Evolutionary conservation across 2,797 vertebrate species (phyloP).

Genomic region (Galaxias olidus): DNA sequence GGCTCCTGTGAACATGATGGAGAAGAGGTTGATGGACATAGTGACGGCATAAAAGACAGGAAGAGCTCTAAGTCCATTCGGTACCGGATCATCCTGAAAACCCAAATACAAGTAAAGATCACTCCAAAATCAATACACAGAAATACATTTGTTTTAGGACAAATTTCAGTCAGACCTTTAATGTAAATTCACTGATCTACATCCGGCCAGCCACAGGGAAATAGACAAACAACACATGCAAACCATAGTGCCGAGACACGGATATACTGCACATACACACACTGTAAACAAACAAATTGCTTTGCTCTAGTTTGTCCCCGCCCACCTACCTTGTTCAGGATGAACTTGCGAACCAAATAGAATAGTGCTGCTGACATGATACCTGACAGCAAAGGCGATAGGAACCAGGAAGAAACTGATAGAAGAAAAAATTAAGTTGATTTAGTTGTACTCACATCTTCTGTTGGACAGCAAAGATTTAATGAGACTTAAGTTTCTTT

Average conservation of each 20-base stretch:
- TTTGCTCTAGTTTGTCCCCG: background rate
- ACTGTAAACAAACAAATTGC: too few species aligned
- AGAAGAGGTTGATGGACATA: constrained; percentile 92
- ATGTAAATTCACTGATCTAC: too few species aligned
- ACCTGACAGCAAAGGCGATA: constrained; percentile 93
- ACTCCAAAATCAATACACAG: background rate
- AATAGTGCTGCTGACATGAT: constrained; percentile 93
- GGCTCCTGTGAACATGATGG: constrained; percentile 92
- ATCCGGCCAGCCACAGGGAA: too few species aligned
- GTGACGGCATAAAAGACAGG: constrained; percentile 93
- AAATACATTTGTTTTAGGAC: too few species aligned
- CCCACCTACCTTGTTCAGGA: constrained; percentile 86
- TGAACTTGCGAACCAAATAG: constrained; percentile 86
- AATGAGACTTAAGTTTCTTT: background rate
- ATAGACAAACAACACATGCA: too few species aligned
- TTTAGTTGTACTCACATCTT: too few species aligned
- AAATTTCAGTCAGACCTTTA: too few species aligned
- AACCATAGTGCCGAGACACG: too few species aligned
- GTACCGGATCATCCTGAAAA: constrained; percentile 85
- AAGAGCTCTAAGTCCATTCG: constrained; percentile 88
- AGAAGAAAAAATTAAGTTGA: constrained; percentile 22
- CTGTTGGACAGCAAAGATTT: constrained; percentile 53
- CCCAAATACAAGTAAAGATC: constrained; percentile 11
- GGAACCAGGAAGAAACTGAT: constrained; percentile 94
- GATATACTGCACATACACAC: too few species aligned